Percentiles rank a stretch among this genome's conserved stretches.
Evolutionary conservation across 2,888 invertebrate species (phyloP).

Genomic region (Notodonta dromedarius): DNA sequence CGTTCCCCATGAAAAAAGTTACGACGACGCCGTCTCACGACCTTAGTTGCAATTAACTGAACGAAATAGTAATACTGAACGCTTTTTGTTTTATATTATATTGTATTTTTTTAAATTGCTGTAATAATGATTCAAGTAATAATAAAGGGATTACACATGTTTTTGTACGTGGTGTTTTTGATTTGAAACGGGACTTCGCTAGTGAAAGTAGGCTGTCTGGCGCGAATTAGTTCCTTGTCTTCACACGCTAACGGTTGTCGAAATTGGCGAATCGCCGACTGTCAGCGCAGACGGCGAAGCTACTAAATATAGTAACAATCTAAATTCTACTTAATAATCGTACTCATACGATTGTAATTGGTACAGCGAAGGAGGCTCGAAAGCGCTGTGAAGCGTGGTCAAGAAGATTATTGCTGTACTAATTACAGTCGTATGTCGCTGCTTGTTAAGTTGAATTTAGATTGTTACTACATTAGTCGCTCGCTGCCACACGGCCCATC

Average conservation of each 20-base stretch:
- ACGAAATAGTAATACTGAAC: constrained; percentile 71
- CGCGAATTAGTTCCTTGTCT: background rate
- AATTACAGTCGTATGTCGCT: too few species aligned
- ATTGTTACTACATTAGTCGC: too few species aligned
- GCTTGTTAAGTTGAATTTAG: too few species aligned
- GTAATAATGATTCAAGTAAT: constrained; percentile 74
- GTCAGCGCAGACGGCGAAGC: background rate
- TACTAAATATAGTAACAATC: too few species aligned
- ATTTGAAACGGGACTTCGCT: constrained; percentile 39
- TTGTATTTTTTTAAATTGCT: constrained; percentile 78
- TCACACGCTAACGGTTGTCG: background rate
- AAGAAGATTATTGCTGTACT: too few species aligned
- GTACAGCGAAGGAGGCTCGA: too few species aligned
- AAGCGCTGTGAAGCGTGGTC: too few species aligned
- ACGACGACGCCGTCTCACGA: constrained; percentile 73
- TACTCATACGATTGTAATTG: too few species aligned
- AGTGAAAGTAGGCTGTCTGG: constrained; percentile 34
- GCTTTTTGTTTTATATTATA: constrained; percentile 74
- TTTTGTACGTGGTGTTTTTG: constrained; percentile 67
- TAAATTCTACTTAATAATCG: too few species aligned
- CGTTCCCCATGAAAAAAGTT: constrained; percentile 66
- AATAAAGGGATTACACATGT: constrained; percentile 70
- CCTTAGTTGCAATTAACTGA: constrained; percentile 76
- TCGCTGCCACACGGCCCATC: too few species aligned
- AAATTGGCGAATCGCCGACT: constrained; percentile 3